Conservation (phyloP, 92 coral and sea anemone genomes). For the Paramuricea clavata region DNA sequence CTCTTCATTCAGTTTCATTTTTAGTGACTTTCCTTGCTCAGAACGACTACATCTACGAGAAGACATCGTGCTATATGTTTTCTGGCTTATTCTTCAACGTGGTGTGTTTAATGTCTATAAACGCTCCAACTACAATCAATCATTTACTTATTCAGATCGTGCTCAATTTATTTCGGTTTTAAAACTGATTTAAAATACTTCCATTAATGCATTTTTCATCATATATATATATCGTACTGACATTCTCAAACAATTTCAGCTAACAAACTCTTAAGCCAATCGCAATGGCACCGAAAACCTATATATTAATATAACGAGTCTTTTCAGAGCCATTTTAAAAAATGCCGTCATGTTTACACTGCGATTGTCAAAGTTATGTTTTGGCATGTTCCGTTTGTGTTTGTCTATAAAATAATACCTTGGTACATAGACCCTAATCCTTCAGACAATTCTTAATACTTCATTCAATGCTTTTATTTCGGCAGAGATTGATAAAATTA, state of each 20-base stretch:
- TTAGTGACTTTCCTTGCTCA: too few species aligned
- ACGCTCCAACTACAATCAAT: not conserved
- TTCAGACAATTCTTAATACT: not conserved
- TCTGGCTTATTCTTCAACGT: not conserved
- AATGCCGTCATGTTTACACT: not conserved
- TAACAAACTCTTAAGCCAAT: not conserved
- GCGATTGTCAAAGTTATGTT: not conserved
- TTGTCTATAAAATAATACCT: not conserved
- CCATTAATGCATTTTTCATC: not conserved
- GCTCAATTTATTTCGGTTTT: not conserved
- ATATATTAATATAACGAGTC: too few species aligned
- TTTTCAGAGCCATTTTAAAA: not conserved
- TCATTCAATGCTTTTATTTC: not conserved
- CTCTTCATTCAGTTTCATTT: not conserved
- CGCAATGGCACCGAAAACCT: too few species aligned
- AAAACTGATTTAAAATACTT: too few species aligned
- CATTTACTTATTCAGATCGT: not conserved
- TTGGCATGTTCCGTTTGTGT: conserved; percentile 11
- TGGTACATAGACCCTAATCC: not conserved
- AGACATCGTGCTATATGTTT: not conserved
- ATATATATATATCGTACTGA: too few species aligned
- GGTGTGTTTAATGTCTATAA: not conserved
- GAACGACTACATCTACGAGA: too few species aligned
- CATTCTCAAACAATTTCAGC: too few species aligned
- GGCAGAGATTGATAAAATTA: not conserved